Conservation (phyloP, 2,797 vertebrate species). For the Pterois miles region DNA sequence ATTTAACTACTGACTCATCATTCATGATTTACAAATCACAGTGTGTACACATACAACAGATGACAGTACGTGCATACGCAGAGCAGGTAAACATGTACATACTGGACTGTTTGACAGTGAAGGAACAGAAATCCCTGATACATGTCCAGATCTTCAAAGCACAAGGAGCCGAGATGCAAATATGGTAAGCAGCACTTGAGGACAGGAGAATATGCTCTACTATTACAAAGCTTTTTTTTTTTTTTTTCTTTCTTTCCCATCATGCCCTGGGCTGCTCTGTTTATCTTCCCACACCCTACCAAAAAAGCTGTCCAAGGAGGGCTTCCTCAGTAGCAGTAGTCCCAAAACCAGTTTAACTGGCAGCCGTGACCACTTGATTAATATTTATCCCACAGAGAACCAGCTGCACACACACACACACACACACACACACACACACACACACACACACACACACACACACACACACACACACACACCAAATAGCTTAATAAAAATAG, state of each 20-base stretch:
- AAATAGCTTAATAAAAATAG: not conserved
- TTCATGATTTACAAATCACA: constrained; percentile 5
- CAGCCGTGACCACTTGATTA: constrained; percentile 41
- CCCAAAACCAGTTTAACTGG: constrained; percentile 18
- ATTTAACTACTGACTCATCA: constrained; percentile 10
- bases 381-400: constrained; percentile 28
- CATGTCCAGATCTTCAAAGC: constrained; percentile 80
- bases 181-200: constrained; percentile 76
- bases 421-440: not conserved
- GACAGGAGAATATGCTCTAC: constrained; percentile 69
- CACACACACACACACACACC: not conserved
- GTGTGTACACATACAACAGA: not conserved
- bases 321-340: constrained; percentile 19
- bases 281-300: constrained; percentile 63
- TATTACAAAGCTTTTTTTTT: constrained; percentile 63
- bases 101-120: constrained; percentile 1
- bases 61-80: not conserved
- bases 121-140: constrained; percentile 34
- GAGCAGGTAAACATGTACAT: constrained; percentile 22
- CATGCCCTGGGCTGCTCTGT: constrained; percentile 71
- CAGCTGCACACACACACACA: not conserved
- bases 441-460: not conserved
- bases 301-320: constrained; percentile 51
- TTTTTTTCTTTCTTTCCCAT: constrained; percentile 34
- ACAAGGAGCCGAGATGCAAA: constrained; percentile 73